These are phyloP conservation scores for Zosterops borbonicus DNA, from an alignment of 2,113 vertebrate genomes.

Conservation along the genomic window DNA sequence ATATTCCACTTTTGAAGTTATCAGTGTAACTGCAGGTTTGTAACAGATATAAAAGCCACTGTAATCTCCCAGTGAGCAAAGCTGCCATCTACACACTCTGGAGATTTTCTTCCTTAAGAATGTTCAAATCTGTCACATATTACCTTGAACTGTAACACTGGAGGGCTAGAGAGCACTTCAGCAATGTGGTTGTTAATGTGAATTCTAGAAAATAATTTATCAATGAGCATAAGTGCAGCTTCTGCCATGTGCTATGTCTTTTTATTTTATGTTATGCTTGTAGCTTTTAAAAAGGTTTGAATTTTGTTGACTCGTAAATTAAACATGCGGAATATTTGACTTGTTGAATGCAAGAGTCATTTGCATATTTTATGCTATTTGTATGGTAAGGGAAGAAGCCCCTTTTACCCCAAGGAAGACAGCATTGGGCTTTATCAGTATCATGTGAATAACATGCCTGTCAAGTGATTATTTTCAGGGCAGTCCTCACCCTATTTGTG, in stretches of 20 bases:
- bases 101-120: slow-evolving; percentile 56
- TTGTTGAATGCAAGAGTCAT: slow-evolving; percentile 19
- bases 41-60: slow-evolving; percentile 50
- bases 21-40: slow-evolving; percentile 40
- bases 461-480: neutral
- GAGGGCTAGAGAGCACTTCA: slow-evolving; percentile 49
- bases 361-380: slow-evolving; percentile 21
- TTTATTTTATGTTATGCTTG: neutral
- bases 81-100: neutral
- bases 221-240: slow-evolving; percentile 17
- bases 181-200: slow-evolving; percentile 51
- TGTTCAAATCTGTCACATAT: slow-evolving; percentile 58
- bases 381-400: neutral
- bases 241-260: slow-evolving; percentile 9
- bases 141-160: slow-evolving; percentile 63
- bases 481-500: neutral
- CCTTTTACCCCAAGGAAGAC: neutral
- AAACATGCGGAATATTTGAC: neutral
- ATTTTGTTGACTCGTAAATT: slow-evolving; percentile 10
- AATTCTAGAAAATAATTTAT: slow-evolving; percentile 67
- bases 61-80: slow-evolving; percentile 56
- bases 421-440: neutral
- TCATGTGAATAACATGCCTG: neutral
- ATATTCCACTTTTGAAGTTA: slow-evolving; percentile 56
- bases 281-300: slow-evolving; percentile 7